phyloP scores from a whole-genome alignment of 2,113 vertebrate genomes.

The Colius striatus region DNA sequence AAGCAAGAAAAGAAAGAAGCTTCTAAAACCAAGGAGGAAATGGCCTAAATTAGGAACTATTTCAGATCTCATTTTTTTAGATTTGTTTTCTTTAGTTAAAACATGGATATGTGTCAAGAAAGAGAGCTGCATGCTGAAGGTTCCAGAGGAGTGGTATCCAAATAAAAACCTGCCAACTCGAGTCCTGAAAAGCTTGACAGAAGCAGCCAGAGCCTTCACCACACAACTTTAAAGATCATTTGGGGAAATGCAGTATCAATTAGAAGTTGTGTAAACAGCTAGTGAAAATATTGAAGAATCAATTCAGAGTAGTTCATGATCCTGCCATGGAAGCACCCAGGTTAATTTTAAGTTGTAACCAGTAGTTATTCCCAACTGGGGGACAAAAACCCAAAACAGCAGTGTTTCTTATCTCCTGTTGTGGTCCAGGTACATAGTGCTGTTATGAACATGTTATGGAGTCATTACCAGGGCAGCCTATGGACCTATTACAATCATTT shows the following conservation, averaged over 20 bases:
- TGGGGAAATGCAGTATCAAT: not conserved
- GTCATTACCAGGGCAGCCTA: not conserved
- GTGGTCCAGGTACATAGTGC: not conserved
- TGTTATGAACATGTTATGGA: not conserved
- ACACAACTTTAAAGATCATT: not conserved
- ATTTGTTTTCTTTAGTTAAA: not conserved
- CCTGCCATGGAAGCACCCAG: not conserved
- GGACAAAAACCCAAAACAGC: accelerated
- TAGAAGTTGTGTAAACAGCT: not conserved
- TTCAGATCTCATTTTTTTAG: not conserved
- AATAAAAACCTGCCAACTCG: not conserved
- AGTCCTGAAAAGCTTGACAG: not conserved
- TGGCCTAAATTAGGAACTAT: not conserved
- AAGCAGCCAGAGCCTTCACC: not conserved
- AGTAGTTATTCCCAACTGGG: not conserved
- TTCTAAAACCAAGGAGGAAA: not conserved
- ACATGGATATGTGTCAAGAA: not conserved
- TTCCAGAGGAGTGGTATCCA: not conserved
- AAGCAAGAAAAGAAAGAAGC: not conserved
- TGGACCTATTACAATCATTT: not conserved
- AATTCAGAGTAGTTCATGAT: not conserved
- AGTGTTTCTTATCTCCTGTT: not conserved
- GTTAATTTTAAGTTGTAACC: not conserved
- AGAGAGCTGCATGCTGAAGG: not conserved
- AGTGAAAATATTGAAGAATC: not conserved